Conservation (phyloP, 2,797 vertebrate genomes). For the Botia kubotai region DNA sequence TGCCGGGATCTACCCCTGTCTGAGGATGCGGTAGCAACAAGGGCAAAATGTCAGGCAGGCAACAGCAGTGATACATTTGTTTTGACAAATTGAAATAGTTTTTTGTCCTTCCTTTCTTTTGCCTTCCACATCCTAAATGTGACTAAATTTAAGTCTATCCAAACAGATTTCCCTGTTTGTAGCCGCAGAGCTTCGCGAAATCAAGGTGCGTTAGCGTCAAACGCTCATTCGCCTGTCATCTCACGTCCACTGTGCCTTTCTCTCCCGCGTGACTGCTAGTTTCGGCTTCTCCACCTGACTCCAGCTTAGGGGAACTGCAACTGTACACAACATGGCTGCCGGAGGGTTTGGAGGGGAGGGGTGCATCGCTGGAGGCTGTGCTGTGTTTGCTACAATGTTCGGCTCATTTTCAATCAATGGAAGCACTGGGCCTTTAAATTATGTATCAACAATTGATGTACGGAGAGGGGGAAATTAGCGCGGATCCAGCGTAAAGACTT, state of each 20-base stretch:
- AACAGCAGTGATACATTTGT: constrained; percentile 63
- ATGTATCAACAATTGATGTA: constrained; percentile 59
- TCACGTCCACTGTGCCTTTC: constrained; percentile 64
- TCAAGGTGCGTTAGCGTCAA: constrained; percentile 72
- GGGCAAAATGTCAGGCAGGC: constrained; percentile 64
- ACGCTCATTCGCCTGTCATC: constrained; percentile 60
- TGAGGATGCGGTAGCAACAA: constrained; percentile 63
- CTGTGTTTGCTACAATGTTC: constrained; percentile 49
- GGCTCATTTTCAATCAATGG: constrained; percentile 60
- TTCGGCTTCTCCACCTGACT: constrained; percentile 49
- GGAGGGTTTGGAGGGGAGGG: constrained; percentile 48
- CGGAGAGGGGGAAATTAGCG: constrained; percentile 54
- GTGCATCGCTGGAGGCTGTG: constrained; percentile 65
- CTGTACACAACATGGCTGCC: constrained; percentile 56
- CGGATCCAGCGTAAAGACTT: constrained; percentile 47
- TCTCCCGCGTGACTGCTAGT: constrained; percentile 25
- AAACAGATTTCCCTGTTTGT: constrained; percentile 67
- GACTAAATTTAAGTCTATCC: constrained; percentile 71
- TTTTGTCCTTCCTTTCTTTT: constrained; percentile 52
- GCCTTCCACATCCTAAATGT: constrained; percentile 68
- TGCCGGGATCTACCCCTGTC: constrained; percentile 25
- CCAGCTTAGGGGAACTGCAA: constrained; percentile 44
- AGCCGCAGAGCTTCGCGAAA: constrained; percentile 55
- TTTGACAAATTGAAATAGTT: constrained; percentile 71
- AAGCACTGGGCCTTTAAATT: constrained; percentile 59